These are phyloP conservation scores for Eurois occulta DNA, from an alignment of 2,888 invertebrate genomes.

Conservation along the genomic window DNA sequence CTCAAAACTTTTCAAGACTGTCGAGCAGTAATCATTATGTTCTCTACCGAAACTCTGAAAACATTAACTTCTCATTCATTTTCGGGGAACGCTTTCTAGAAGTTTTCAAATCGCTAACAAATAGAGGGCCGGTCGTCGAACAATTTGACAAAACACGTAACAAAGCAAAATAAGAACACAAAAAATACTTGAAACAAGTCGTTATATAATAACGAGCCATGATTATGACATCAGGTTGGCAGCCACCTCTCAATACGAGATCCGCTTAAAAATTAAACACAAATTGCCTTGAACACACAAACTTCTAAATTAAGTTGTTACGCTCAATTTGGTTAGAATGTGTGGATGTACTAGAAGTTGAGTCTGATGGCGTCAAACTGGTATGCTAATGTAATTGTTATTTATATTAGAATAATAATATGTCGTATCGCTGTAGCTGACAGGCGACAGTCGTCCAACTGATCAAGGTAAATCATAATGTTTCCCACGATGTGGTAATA, in stretches of 20 bases:
- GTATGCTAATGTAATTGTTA: slow-evolving; percentile 60
- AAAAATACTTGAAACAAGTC: slow-evolving; percentile 78
- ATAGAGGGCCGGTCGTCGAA: slow-evolving; percentile 60
- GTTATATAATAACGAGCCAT: slow-evolving; percentile 75
- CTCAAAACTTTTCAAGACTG: neutral
- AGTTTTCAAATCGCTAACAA: slow-evolving; percentile 51
- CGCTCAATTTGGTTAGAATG: slow-evolving; percentile 62
- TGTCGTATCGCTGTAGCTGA: slow-evolving; percentile 37
- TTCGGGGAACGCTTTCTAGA: slow-evolving; percentile 25
- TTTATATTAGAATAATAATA: slow-evolving; percentile 51
- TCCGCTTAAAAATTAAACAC: slow-evolving; percentile 64
- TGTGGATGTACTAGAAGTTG: slow-evolving; percentile 60
- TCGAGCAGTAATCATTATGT: neutral
- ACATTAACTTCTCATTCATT: neutral
- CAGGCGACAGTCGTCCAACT: slow-evolving; percentile 38
- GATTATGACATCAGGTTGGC: slow-evolving; percentile 77
- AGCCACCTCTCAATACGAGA: slow-evolving; percentile 62
- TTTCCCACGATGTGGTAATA: slow-evolving; percentile 40
- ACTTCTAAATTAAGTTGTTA: slow-evolving; percentile 65
- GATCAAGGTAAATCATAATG: slow-evolving; percentile 36
- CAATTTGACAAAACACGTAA: slow-evolving; percentile 75
- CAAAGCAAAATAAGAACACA: slow-evolving; percentile 78
- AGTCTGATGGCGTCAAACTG: slow-evolving; percentile 47
- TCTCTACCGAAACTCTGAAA: neutral
- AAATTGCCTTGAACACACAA: slow-evolving; percentile 68